phyloP scores from a whole-genome alignment of 2,113 vertebrate species.

The Anarhynchus alexandrinus region DNA sequence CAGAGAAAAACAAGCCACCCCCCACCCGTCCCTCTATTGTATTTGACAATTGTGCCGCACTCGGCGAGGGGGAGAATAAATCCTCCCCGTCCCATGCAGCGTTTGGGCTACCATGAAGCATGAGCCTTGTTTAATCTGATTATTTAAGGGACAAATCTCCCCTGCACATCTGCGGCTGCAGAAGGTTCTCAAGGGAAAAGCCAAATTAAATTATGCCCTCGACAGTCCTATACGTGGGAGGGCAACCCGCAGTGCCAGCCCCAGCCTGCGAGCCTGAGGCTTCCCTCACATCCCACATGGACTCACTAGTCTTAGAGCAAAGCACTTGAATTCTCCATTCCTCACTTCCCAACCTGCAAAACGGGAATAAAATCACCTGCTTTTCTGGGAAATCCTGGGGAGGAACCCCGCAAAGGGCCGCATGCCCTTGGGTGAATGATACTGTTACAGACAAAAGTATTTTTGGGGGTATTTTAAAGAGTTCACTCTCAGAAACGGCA shows the following conservation, averaged over 20 bases:
- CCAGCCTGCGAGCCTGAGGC: background rate
- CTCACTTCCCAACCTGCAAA: background rate
- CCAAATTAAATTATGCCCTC: background rate
- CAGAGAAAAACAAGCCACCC: background rate
- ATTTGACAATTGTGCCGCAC: background rate
- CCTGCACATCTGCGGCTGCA: background rate
- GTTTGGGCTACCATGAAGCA: background rate
- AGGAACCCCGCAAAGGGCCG: background rate
- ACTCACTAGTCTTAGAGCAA: background rate
- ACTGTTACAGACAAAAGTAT: background rate
- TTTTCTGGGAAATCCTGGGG: background rate
- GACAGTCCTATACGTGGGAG: background rate
- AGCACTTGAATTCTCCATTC: background rate
- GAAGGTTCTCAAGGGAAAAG: background rate
- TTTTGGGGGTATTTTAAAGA: background rate
- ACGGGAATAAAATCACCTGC: background rate
- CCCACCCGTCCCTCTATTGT: fast-evolving
- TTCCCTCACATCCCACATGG: background rate
- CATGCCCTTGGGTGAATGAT: background rate
- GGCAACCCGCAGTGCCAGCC: background rate
- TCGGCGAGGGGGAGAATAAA: background rate
- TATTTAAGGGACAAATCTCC: background rate
- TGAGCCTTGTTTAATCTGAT: background rate
- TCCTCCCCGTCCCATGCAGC: background rate
- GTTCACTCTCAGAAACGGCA: background rate